Base-by-base conservation (phyloP, 2,797 vertebrate genomes). In the Sebastes kiyomatsui region DNA sequence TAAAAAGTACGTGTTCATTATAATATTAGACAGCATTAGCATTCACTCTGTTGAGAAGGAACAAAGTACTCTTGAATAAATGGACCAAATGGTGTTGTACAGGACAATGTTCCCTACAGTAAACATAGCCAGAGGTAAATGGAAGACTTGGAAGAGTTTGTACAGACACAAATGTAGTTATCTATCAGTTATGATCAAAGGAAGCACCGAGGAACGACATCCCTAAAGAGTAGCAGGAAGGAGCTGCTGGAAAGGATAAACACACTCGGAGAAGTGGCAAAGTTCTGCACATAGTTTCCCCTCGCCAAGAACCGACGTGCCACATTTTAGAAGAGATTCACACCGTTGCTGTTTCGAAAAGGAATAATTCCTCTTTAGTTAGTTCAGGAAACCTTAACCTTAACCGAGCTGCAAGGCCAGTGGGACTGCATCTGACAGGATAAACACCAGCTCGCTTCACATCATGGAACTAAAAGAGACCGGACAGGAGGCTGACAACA, bases 141-240 rank as follows among this genome's bases (percentile, higher is more conserved):
- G n/a, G 52, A 60, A 25, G 49, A 42, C 25, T 54, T 82, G 23
- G 61, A 58, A 25, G 25, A 33, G 58, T 52, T 23, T 28, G 42
- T 20, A 54, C 16, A 25, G 62, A 79, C 28, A 32, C n/a, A 23
- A 72, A 59, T 27, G 28, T 16, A 38, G 18, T 28, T 59, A 18
- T 49, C 28, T 27, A 30, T 67, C 42, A 58, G 69, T 49, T 30
- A 59, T 32, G 64, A 80, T 77, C 54, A 35, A 65, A 77, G 28
- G 65, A 75, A 56, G 25, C 58, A 28, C 2, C 4, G 4, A 30
- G 27, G 25, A 69, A 14, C 1, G 12, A 7, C 2, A 32, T 2
- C 20, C 32, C 35, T 38, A 4, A 60, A 67, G 55, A 80, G 74
- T 7, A 33, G 30, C 74, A 78, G 77, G 74, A 75, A 75, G 65